Evolutionary conservation across 2,113 vertebrate genomes (phyloP).

Genomic region (Hyla sarda): DNA sequence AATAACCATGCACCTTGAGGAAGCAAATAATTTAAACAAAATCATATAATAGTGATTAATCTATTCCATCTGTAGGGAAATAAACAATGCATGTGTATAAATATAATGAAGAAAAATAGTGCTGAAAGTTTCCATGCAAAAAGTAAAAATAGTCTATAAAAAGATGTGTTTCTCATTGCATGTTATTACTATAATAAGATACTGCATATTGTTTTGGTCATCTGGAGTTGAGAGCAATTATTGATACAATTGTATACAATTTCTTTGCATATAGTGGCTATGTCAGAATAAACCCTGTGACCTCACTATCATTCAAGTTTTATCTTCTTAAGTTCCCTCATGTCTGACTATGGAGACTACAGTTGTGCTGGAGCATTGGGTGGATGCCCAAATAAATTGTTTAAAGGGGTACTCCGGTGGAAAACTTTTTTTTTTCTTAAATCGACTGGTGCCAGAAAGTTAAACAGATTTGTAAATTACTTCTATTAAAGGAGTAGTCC

Average conservation of each 20-base stretch:
- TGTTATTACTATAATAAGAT: not conserved
- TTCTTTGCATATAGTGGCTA: not conserved
- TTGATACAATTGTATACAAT: not conserved
- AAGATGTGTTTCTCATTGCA: not conserved
- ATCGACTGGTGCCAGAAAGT: too few relatives aligned
- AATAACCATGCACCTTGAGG: constrained; percentile 73
- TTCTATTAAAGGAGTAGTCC: too few relatives aligned
- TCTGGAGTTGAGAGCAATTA: not conserved
- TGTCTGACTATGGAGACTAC: too few relatives aligned
- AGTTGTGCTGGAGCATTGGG: too few relatives aligned
- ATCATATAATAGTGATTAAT: constrained; percentile 71
- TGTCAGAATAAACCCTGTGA: not conserved
- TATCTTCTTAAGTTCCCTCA: not conserved
- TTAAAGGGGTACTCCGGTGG: too few relatives aligned
- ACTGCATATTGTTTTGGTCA: not conserved
- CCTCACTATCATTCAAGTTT: not conserved
- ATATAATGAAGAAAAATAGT: not conserved
- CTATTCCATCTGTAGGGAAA: constrained; percentile 66
- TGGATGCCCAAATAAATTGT: too few relatives aligned
- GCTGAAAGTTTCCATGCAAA: not conserved
- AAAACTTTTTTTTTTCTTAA: too few relatives aligned
- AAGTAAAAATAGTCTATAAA: not conserved
- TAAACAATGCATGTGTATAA: constrained; percentile 22
- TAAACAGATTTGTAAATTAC: too few relatives aligned
- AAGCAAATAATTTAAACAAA: constrained; percentile 71